phyloP scores from a whole-genome alignment of 2,888 invertebrate genomes.

The Tridacna crocea region DNA sequence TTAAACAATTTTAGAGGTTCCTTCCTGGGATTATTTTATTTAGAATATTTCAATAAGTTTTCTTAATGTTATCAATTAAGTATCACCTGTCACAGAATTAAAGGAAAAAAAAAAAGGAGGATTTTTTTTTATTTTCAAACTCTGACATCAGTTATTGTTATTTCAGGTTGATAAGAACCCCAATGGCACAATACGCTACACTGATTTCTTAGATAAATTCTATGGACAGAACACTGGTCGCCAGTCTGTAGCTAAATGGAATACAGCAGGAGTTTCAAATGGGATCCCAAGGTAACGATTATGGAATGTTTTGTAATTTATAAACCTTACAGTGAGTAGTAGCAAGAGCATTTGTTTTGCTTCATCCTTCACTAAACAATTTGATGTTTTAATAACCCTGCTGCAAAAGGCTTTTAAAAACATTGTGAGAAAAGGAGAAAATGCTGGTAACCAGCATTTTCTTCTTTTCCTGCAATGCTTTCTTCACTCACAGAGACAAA shows the following conservation, averaged over 20 bases:
- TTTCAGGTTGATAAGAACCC: conserved; percentile 75
- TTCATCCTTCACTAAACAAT: not conserved
- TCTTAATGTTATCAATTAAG: too few species aligned
- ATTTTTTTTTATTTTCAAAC: too few species aligned
- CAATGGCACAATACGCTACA: conserved; percentile 78
- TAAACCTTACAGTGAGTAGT: not conserved
- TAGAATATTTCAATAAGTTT: too few species aligned
- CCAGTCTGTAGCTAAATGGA: conserved; percentile 45
- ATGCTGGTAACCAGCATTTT: not conserved
- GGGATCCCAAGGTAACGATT: conserved; percentile 54
- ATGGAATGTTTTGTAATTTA: not conserved
- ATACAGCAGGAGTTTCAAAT: conserved; percentile 51
- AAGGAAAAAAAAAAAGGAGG: too few species aligned
- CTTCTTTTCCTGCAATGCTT: not conserved
- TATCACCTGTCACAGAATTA: too few species aligned
- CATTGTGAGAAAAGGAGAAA: conserved; percentile 3
- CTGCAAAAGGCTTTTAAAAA: not conserved
- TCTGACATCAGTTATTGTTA: not conserved
- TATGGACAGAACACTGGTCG: conserved; percentile 59
- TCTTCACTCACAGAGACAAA: not conserved
- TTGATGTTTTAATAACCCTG: not conserved
- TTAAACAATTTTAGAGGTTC: too few species aligned
- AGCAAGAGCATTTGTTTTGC: not conserved
- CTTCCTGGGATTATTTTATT: too few species aligned
- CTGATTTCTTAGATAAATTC: conserved; percentile 77